phyloP scores from a whole-genome alignment of 2,113 vertebrate genomes.

The Canis aureus region DNA sequence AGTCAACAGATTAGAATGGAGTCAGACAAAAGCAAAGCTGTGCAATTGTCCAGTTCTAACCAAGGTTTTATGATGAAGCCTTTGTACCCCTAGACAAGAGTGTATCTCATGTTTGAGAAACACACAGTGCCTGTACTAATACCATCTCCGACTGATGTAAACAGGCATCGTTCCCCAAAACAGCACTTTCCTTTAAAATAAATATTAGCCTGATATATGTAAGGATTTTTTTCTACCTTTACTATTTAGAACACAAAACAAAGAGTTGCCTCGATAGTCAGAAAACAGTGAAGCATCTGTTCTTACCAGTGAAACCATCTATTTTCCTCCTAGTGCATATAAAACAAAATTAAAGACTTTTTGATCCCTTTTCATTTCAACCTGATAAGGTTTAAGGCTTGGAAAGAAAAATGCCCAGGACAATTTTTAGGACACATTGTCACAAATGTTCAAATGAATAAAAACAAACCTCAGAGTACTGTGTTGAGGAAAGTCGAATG shows the following conservation, averaged over 20 bases:
- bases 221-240: neutral
- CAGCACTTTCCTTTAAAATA: neutral
- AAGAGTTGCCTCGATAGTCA: neutral
- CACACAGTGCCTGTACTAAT: conserved; percentile 35
- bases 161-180: neutral
- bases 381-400: neutral
- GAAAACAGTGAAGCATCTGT: neutral
- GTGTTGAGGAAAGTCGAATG: neutral
- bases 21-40: neutral
- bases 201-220: neutral
- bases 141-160: neutral
- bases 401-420: neutral
- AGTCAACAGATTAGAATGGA: neutral
- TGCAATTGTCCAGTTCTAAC: neutral
- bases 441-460: neutral
- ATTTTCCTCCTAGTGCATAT: neutral
- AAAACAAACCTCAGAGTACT: neutral
- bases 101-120: neutral
- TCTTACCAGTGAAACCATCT: neutral
- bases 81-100: neutral
- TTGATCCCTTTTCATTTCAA: no score
- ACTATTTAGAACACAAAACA: conserved; percentile 35
- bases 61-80: neutral
- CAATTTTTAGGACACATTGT: neutral
- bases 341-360: no score